These are phyloP conservation scores for Aphelocoma californica DNA, from an alignment of 2,797 vertebrate genomes.

Conservation along the genomic window DNA sequence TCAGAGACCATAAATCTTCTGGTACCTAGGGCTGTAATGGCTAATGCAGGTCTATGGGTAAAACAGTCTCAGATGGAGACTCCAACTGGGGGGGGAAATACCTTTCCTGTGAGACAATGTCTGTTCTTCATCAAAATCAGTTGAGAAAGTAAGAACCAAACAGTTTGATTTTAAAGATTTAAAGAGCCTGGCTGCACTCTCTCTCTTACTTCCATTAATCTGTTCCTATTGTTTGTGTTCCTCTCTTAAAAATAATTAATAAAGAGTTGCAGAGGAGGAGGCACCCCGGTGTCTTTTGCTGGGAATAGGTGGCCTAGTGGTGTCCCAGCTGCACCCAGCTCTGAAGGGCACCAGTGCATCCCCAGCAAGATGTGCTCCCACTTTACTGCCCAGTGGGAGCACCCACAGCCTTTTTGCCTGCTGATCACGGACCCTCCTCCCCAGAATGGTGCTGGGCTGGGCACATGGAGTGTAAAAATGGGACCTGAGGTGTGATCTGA, in stretches of 20 bases:
- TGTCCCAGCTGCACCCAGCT: not conserved
- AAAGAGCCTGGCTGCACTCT: not conserved
- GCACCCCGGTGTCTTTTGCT: not conserved
- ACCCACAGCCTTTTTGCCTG: not conserved
- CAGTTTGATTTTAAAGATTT: not conserved
- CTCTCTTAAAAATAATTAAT: not conserved
- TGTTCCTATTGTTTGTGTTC: not conserved
- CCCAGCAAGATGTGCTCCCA: not conserved
- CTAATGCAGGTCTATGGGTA: conserved; percentile 30
- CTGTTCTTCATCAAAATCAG: conserved; percentile 64
- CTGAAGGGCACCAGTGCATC: not conserved
- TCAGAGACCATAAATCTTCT: conserved; percentile 46
- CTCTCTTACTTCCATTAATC: not conserved
- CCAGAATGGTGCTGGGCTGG: rapidly evolving
- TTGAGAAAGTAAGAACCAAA: conserved; percentile 23
- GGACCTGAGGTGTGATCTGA: not conserved
- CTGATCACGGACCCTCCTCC: not conserved
- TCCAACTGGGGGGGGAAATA: conserved; percentile 23
- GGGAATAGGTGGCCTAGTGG: not conserved
- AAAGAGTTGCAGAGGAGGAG: not conserved
- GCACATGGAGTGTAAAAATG: not conserved
- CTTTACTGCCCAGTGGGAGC: not conserved
- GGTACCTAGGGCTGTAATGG: conserved; percentile 15
- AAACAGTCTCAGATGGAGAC: conserved; percentile 24
- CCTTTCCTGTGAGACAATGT: conserved; percentile 66